Evolutionary conservation across 1,140 invertebrate species (phyloP), one percentile per base, ranked within the genome.

Genomic region (Phenacoccus solenopsis): DNA sequence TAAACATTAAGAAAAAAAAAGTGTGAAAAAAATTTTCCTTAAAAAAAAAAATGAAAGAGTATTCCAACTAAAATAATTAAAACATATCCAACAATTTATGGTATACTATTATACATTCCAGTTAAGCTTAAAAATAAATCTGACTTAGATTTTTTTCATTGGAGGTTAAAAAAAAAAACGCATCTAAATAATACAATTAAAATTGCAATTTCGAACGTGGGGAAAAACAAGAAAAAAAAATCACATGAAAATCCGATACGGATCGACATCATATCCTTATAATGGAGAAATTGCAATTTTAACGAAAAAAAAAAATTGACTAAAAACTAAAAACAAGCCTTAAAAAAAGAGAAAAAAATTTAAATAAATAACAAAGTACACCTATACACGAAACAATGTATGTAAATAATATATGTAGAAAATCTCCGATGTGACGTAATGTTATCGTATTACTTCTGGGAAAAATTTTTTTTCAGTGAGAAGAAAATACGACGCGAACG

Each of bases 101-200:
- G 38, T 49, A 49, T 49, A 49, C 38, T 49, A 49, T 49, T 49
- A 49, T 49, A 49, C 38, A 49, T 9, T 49, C 38, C 5, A 49
- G 59, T 24, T 64, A 64, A 64, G 59, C 59, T 64, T 64, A 64
- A 64, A 64, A 64, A 64, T 64, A 64, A 64, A 64, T 64, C 21
- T 64, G 59, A 64, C 59, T 64, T 64, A 64, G 59, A 64, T 64
- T 64, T 64, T 64, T 64, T 64, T 64, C 59, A 64, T 64, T 64
- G 10, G 21, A 24, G 21, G 59, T 10, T 64, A 9, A 59, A 59
- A 59, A 59, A 59, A 64, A 64, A 64, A 64, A 64, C 21, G 38
- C 38, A 49, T 49, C 38, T 49, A 49, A 49, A 49, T 49, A 16
- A n/a, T 49, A 49, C 20, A n/a, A n/a, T 49, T 49, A 49, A 49